Evolutionary conservation across 2,113 vertebrate species (phyloP), one percentile per base, ranked within the genome.

Genomic region (Centropus bengalensis): DNA sequence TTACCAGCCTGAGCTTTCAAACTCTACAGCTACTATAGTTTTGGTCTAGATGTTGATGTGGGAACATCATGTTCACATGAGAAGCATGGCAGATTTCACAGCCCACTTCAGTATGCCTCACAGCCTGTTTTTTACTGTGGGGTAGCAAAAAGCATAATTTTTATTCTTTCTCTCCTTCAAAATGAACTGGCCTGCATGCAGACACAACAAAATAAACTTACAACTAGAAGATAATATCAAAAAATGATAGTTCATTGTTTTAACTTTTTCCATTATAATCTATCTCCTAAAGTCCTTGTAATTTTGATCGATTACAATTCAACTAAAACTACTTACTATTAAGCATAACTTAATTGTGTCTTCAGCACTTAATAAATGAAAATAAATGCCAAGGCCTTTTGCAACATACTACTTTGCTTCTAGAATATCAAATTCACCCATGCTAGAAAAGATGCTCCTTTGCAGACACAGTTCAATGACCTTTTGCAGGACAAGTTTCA

Each of bases 61-160:
- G n/a, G 15, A 80, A 12, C 0, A 0, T 16, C 58, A 28, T 1
- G 1, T 60, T 68, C 44, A 47, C 0, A 0, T 32, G 17, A 83
- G 42, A 59, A 62, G 17, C 0, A 0, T 5, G n/a, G 24, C 42
- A 81, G 32, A 45, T 55, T 85, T 74, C 51, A 44, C 18, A 70
- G 51, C 33, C n/a, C 18, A 17, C 5, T 49, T 77, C 55, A 58
- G 9, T 18, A 20, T 18, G 18, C 6, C 8, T 58, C 80, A 19
- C 42, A 18, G 12, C 38, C 59, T 54, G 14, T 0, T 68, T 73
- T 85, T 82, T 42, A 32, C 11, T 26, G 4, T 11, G 10, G 22
- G 8, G 3, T 44, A 55, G 45, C 10, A 27, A 63, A 62, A 45
- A 67, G 8, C 3, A 4, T 47, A 5, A 28, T 58, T 95, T 91